A percentile compares a stretch with the other conserved stretches of the same genome.
These are phyloP conservation scores for Falco novaeseelandiae DNA, from an alignment of 2,797 vertebrate genomes.

Conservation along the genomic window DNA sequence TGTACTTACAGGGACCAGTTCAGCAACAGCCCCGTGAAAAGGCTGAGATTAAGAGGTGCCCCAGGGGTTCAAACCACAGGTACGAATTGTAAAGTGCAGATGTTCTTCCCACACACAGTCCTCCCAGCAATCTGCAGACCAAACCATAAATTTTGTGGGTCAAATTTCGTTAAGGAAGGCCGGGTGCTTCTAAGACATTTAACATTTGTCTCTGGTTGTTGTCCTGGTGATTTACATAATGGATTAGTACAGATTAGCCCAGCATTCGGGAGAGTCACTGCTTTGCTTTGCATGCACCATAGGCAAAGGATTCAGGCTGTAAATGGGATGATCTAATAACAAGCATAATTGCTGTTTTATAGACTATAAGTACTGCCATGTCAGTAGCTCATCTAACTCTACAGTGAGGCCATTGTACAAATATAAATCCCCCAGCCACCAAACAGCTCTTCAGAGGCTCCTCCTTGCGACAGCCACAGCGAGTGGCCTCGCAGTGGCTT, in stretches of 20 bases:
- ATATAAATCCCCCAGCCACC: neutral
- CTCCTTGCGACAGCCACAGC: neutral
- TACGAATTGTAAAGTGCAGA: neutral
- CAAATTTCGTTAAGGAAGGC: neutral
- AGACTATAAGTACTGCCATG: conserved; percentile 46
- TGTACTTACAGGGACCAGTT: neutral
- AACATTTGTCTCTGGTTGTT: conserved; percentile 36
- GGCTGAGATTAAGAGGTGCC: neutral
- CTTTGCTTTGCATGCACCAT: conserved; percentile 42
- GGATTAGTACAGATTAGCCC: conserved; percentile 59
- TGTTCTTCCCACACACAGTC: neutral
- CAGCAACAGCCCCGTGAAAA: neutral
- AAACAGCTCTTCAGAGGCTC: neutral
- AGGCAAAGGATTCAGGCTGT: conserved; percentile 50
- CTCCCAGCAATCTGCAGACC: neutral
- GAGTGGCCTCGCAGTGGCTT: neutral
- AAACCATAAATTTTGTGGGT: neutral
- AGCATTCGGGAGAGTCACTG: neutral
- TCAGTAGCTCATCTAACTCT: conserved; percentile 20
- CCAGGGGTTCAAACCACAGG: neutral
- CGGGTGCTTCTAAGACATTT: neutral
- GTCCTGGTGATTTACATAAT: conserved; percentile 59
- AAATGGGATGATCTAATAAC: conserved; percentile 70
- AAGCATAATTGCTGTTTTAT: conserved; percentile 64
- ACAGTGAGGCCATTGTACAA: conserved; percentile 20